Conservation (phyloP, 2,113 vertebrate species). For the mouse (Mus musculus) region GRCm39 chr3:33909501-33910000, state of each 20-base stretch:
- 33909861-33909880: background rate
- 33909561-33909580: background rate
- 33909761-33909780: background rate
- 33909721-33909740: background rate
- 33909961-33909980: background rate
- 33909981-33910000: background rate
- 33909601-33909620: background rate
- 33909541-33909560: background rate
- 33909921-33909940: background rate
- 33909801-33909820: background rate
- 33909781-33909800: background rate
- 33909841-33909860: background rate
- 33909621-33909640: background rate
- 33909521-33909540: background rate
- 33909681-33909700: background rate
- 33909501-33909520: background rate
- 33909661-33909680: background rate
- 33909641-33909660: background rate
- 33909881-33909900: background rate
- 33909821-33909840: background rate
- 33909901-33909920: background rate
- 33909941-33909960: background rate
- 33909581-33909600: background rate
- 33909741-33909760: background rate
- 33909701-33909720: background rate